Base-by-base conservation (phyloP, 2,113 vertebrate species). In the Atractosteus spatula region DNA sequence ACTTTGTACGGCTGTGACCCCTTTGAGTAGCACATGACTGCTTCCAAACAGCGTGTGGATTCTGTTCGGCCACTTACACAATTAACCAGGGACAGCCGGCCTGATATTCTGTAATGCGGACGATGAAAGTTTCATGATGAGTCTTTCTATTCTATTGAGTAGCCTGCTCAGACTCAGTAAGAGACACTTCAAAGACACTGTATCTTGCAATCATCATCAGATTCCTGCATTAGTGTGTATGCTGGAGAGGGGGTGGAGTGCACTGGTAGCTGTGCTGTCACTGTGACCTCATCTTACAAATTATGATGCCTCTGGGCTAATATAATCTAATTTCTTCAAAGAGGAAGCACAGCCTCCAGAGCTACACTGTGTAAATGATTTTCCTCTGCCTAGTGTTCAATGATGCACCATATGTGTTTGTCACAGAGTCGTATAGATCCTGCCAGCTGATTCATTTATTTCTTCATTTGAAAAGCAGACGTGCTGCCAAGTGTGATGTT, bases 381-480 rank as follows among this genome's bases (percentile, higher is more conserved):
- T 29, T 29, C 29, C 29, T 29, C 29, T 29, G 12, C 12, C 57
- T 59, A 5, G 13, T 59, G 79, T 68, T 72, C 57, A 78, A 74
- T 79, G 76, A 43, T 67, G 71, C 78, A 75, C 77, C 81, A 81
- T 81, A 84, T 78, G 74, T 74, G 73, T 63, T 69, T 74, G 79
- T 72, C 71, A 68, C 45, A 59, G 72, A 80, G 69, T 76, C 70
- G 74, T 78, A 81, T 66, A 74, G 72, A 76, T 82, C 81, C 78
- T 57, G 71, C 70, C 69, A 65, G 75, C 72, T 76, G 66, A 80
- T 79, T 80, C 76, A 61, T 78, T 68, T 77, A 66, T n/a, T 61
- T 55, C 47, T 59, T 41, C 56, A 55, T 11, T 55, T 29, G 7
- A 54, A 45, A 55, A 54, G 66, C 41, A n/a, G 10, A 3, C 29